Percentiles rank a stretch among this genome's conserved stretches.
Evolutionary conservation across 2,113 vertebrate species (phyloP).

Genomic region (Mionectes macconnelli): DNA sequence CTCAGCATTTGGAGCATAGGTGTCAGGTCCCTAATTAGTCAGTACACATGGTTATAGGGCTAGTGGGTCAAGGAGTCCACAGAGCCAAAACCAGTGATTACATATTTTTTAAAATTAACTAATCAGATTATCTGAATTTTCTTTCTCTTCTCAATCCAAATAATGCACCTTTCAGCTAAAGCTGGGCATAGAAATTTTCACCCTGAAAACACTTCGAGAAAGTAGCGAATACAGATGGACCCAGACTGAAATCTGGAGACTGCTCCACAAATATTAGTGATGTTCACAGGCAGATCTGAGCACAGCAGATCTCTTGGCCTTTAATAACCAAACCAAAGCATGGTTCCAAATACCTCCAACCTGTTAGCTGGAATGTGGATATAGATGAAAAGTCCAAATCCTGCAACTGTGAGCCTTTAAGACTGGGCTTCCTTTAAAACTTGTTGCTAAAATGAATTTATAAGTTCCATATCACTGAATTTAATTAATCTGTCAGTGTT

Average conservation of each 20-base stretch:
- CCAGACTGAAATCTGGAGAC: not conserved
- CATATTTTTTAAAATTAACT: not conserved
- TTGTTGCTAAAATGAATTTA: not conserved
- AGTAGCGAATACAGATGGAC: not conserved
- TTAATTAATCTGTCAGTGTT: not conserved
- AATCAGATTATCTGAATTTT: not conserved
- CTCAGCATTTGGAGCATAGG: accelerated
- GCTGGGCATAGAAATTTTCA: not conserved
- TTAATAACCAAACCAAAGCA: not conserved
- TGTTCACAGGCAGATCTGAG: not conserved
- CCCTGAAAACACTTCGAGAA: not conserved
- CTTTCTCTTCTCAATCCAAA: not conserved
- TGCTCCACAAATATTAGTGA: not conserved
- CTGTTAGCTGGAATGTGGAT: not conserved
- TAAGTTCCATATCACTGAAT: not conserved
- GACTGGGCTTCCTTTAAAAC: not conserved
- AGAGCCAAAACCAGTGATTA: not conserved
- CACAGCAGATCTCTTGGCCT: not conserved
- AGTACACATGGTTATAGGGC: not conserved
- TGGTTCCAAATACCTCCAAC: not conserved
- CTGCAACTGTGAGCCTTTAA: not conserved
- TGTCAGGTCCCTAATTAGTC: not conserved
- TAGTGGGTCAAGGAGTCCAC: not conserved
- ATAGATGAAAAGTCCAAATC: not conserved
- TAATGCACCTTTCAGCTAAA: not conserved